Evolutionary conservation across 2,113 vertebrate species (phyloP).

Genomic region (Lasiurus borealis): DNA sequence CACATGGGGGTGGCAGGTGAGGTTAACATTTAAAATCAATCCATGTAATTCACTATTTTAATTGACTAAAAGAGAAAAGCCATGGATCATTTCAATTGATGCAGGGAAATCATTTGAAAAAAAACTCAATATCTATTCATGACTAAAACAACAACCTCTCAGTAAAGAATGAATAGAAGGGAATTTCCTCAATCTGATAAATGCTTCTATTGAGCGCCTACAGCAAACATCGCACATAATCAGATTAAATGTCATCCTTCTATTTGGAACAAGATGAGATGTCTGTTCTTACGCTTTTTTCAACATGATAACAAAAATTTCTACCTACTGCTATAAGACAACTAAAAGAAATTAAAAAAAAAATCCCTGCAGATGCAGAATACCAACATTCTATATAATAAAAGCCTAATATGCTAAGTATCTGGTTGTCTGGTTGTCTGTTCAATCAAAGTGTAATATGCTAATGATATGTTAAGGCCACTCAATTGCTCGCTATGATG

Average conservation of each 20-base stretch:
- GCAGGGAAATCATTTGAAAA: slow-evolving; percentile 13
- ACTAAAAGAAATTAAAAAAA: not conserved
- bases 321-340: not conserved
- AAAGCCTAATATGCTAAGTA: too few relatives aligned
- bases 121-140: slow-evolving; percentile 30
- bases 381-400: not conserved
- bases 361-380: not conserved
- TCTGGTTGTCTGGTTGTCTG: too few relatives aligned
- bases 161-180: not conserved
- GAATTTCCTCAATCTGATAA: slow-evolving; percentile 52
- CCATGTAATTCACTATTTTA: not conserved
- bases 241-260: not conserved
- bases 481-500: too few relatives aligned
- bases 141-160: not conserved
- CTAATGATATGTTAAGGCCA: too few relatives aligned
- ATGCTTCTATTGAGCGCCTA: not conserved
- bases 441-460: too few relatives aligned
- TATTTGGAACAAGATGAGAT: not conserved
- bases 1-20: too few relatives aligned
- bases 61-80: slow-evolving; percentile 7
- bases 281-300: not conserved
- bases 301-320: not conserved
- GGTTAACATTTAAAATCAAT: slow-evolving; percentile 18
- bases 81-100: slow-evolving; percentile 40
- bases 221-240: not conserved